Base-by-base conservation (phyloP, 2,113 vertebrate species). In the Mus pahari region DNA sequence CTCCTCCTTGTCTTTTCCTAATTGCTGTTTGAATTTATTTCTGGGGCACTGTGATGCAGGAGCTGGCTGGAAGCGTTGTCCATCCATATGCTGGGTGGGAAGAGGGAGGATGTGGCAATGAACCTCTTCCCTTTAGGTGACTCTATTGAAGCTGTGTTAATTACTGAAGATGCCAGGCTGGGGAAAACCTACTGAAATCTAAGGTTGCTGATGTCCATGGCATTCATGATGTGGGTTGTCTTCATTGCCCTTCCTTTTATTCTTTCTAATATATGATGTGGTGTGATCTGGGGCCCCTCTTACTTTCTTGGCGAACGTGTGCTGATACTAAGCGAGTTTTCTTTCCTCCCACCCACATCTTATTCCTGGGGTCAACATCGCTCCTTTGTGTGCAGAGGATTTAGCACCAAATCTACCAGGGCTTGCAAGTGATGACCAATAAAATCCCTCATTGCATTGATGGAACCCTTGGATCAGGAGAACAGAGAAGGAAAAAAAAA, bases 21-120 rank as follows among this genome's bases (percentile, higher is more conserved):
- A 86, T 64, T 82, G 45, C 89, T 42, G 84, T 74, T 33, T n/a
- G 48, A 81, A 60, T 94, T 92, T 90, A 26, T 48, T 68, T 92
- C 60, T 58, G 9, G 13, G 48, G 66, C 31, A 39, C 42, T 91
- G 19, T 26, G 19, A 66, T 50, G 68, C 12, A 68, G 42, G 55
- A 8, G 55, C 36, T 77, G 14, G 26, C 77, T 26, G 4, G 83
- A 45, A 84, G 55, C 42, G 22, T 33, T 70, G 48, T 26, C 31
- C 19, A 16, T 26, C 31, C 19, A 16, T 31, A 42, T 17, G 66
- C 20, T 60, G n/a, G 10, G 3, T 79, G 71, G 83, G 62, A 64
- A 86, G 84, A 48, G 77, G 81, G 26, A 79, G 17, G 31, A 62
- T 3, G 36, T 10, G 68, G 0, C 77, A 2, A 0, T 0, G 68